phyloP scores from a whole-genome alignment of 2,797 vertebrate species.

The Centropyge bicolor region DNA sequence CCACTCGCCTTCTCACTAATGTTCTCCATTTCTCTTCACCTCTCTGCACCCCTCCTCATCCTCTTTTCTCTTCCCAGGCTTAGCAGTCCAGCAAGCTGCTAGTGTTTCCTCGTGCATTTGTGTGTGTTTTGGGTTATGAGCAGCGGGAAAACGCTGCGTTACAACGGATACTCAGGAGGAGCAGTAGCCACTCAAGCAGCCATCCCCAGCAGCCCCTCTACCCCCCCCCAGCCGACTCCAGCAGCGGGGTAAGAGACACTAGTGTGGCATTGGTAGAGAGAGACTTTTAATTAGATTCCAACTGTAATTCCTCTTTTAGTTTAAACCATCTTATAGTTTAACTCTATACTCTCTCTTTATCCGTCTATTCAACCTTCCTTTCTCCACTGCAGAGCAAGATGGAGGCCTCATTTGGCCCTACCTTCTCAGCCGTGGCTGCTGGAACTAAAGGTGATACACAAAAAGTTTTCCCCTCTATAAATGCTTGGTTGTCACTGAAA shows the following conservation, averaged over 20 bases:
- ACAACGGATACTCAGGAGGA: slow-evolving; percentile 85
- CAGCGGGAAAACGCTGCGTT: slow-evolving; percentile 83
- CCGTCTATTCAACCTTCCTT: background rate
- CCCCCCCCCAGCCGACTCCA: slow-evolving; percentile 79
- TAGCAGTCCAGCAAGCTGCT: slow-evolving; percentile 68
- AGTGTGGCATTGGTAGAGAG: background rate
- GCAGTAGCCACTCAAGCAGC: slow-evolving; percentile 60
- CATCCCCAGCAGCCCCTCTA: slow-evolving; percentile 63
- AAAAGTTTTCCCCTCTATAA: background rate
- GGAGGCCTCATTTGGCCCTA: slow-evolving; percentile 80
- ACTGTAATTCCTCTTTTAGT: background rate
- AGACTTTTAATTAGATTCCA: background rate
- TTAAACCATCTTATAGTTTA: background rate
- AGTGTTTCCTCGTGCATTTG: slow-evolving; percentile 17
- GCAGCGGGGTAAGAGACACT: slow-evolving; percentile 84
- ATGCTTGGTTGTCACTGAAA: background rate
- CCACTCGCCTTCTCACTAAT: background rate
- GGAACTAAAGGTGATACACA: slow-evolving; percentile 76
- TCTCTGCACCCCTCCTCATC: background rate
- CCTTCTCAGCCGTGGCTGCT: slow-evolving; percentile 76
- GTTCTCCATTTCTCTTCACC: background rate
- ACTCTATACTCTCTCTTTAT: background rate
- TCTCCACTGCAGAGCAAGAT: slow-evolving; percentile 69
- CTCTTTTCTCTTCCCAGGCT: slow-evolving; percentile 70
- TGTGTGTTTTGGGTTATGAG: slow-evolving; percentile 88